phyloP scores from a whole-genome alignment of 2,888 invertebrate species.

The Hylaea fasciaria region DNA sequence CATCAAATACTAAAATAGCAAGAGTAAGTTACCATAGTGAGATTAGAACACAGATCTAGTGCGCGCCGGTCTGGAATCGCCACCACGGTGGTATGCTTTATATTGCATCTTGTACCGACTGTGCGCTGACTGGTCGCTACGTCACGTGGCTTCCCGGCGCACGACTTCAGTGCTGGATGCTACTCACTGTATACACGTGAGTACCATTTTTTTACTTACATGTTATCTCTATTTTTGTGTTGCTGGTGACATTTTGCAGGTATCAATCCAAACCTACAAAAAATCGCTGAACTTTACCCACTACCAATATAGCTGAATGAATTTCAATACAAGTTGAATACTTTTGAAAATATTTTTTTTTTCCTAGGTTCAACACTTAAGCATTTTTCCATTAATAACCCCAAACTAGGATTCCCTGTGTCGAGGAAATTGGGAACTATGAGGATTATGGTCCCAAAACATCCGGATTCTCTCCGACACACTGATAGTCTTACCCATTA shows the following conservation, averaged over 20 bases:
- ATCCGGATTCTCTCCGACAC: no score
- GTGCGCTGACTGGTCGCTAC: conserved; percentile 86
- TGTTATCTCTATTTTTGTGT: conserved; percentile 6
- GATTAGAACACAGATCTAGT: conserved; percentile 56
- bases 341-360: no score
- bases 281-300: no score
- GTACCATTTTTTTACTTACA: conserved; percentile 56
- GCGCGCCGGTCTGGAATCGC: conserved; percentile 64
- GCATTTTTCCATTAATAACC: neutral
- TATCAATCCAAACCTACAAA: neutral
- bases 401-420: neutral
- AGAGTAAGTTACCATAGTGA: conserved; percentile 76
- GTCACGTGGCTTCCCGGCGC: conserved; percentile 86
- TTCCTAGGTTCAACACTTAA: no score
- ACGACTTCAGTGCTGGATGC: conserved; percentile 87
- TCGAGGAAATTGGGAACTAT: no score
- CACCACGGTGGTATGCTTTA: conserved; percentile 84
- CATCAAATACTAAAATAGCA: conserved; percentile 53
- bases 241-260: neutral
- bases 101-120: conserved; percentile 84
- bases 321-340: no score
- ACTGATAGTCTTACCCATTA: no score
- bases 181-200: conserved; percentile 89
- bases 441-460: no score
- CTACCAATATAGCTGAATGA: no score